phyloP scores from a whole-genome alignment of 2,888 invertebrate species.

The Heliconius sara region DNA sequence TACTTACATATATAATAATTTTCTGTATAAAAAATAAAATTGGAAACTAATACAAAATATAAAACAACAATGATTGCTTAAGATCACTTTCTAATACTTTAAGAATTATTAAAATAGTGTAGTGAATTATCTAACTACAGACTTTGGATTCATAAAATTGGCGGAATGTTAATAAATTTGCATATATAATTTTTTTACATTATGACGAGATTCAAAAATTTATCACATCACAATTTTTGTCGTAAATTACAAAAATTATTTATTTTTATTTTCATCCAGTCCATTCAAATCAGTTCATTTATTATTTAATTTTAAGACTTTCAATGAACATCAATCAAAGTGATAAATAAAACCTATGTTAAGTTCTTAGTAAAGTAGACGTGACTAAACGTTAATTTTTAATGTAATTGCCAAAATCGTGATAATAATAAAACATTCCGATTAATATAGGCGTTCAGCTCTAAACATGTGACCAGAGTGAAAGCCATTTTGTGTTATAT shows the following conservation, averaged over 20 bases:
- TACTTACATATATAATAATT: slow-evolving; percentile 64
- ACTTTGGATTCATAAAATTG: slow-evolving; percentile 35
- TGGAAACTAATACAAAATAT: slow-evolving; percentile 50
- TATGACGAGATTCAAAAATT: slow-evolving; percentile 15
- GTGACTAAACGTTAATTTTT: neutral
- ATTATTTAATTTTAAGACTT: neutral
- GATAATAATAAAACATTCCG: slow-evolving; percentile 12
- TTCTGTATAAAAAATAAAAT: slow-evolving; percentile 53
- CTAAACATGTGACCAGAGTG: neutral
- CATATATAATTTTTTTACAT: slow-evolving; percentile 4
- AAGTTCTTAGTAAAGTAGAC: neutral
- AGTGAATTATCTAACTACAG: slow-evolving; percentile 38
- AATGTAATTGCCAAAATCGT: neutral
- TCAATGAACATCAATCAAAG: too few species aligned
- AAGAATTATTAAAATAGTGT: slow-evolving; percentile 40
- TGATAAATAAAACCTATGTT: neutral
- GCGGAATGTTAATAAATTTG: slow-evolving; percentile 46
- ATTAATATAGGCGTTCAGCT: neutral
- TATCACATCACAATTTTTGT: neutral
- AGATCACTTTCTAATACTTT: slow-evolving; percentile 49
- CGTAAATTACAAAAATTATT: neutral
- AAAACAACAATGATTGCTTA: slow-evolving; percentile 47
- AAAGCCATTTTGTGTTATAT: slow-evolving; percentile 14
- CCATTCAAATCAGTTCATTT: slow-evolving; percentile 19
- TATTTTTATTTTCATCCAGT: neutral